Base-by-base conservation (phyloP, 2,888 invertebrate genomes). In the Lapara coniferarum region DNA sequence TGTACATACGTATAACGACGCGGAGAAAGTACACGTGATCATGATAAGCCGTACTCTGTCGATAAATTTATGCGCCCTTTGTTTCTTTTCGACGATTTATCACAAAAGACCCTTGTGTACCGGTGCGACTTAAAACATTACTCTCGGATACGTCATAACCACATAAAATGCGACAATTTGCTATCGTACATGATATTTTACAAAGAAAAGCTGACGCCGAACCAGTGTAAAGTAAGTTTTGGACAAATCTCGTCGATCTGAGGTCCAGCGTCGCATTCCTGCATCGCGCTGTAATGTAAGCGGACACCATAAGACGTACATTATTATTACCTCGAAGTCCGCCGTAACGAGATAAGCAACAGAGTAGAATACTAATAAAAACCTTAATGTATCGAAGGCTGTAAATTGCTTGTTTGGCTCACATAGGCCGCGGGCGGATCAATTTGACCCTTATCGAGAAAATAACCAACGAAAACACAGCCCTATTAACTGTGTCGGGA, bases 31-130 rank as follows among this genome's bases (percentile, higher is more conserved):
- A 84, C 81, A 78, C 84, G 77, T 81, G 87, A 92, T 92, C 91
- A 85, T 87, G 92, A 92, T 92, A 92, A 91, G 88, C 85, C 81
- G 81, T 84, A 80, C 81, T 81, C 80, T 78, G 81, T 75, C 87
- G 85, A 88, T 89, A 88, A 92, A 92, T 93, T 92, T 92, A 92
- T 92, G 88, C 86, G 89, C 84, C 90, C 91, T 93, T 93, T 93
- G 91, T 92, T 90, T 91, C 89, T 91, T 91, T 90, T 89, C 87
- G 79, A 84, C 85, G 85, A 92, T 92, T 89, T 89, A 91, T 91
- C 89, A 91, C 90, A 90, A 90, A 88, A 82, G 75, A 78, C 78
- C 84, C 81, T 83, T 84, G 86, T 87, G 82, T 85, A 74, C 76
- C 63, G 49, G 76, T 67, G 75, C 74, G 75, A 82, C 75, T 76